phyloP scores from a whole-genome alignment of 2,888 invertebrate genomes.

The Eilema griseolum region DNA sequence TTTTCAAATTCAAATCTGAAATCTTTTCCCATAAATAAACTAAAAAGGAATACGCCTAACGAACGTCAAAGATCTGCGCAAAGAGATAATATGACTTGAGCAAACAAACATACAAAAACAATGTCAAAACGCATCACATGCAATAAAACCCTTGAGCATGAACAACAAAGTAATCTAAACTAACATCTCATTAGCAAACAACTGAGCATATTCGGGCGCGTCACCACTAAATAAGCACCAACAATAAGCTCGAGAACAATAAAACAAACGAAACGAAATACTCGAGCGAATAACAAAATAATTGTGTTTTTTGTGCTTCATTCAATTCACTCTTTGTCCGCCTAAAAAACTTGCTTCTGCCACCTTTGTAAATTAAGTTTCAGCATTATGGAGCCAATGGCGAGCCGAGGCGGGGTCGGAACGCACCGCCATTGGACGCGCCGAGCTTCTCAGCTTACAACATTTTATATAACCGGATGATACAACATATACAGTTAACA shows the following conservation, averaged over 20 bases:
- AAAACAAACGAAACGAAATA: constrained; percentile 71
- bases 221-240: constrained; percentile 66
- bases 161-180: constrained; percentile 51
- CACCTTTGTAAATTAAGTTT: constrained; percentile 86
- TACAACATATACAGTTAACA: constrained; percentile 87
- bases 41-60: not conserved
- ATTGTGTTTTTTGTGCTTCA: constrained; percentile 84
- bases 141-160: constrained; percentile 35
- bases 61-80: constrained; percentile 13
- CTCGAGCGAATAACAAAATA: constrained; percentile 80
- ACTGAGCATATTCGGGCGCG: constrained; percentile 50
- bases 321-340: constrained; percentile 82
- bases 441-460: constrained; percentile 76
- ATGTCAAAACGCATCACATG: constrained; percentile 48
- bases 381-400: constrained; percentile 77
- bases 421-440: constrained; percentile 67
- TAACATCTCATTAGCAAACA: constrained; percentile 65
- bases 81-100: constrained; percentile 9
- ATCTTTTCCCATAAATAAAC: constrained; percentile 6
- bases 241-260: constrained; percentile 67
- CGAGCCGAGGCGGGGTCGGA: constrained; percentile 68
- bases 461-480: constrained; percentile 86
- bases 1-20: not conserved
- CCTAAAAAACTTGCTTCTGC: constrained; percentile 79
- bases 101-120: constrained; percentile 29